Base-by-base conservation (phyloP, 2,113 vertebrate genomes). In the Larimichthys polyactis region DNA sequence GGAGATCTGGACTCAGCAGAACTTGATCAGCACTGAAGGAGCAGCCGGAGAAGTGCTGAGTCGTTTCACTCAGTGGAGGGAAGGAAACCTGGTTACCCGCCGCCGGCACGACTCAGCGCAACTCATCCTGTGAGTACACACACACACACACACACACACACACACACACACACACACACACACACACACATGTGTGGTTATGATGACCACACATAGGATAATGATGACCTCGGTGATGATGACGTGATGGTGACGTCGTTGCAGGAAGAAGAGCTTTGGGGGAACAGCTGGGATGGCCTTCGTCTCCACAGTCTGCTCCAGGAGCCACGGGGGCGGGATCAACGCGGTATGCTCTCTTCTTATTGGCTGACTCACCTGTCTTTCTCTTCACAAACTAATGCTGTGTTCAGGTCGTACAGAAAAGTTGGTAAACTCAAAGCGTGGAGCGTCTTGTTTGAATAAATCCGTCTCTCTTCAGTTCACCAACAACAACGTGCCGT, bases 201-300 rank as follows among this genome's bases (percentile, higher is more conserved):
- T n/a, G n/a, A n/a, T n/a, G n/a, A n/a, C n/a, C n/a, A n/a, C n/a
- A n/a, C n/a, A n/a, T n/a, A 24, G 24, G 32, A 24, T 11, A 59
- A 29, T 32, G 77, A 65, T 19, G 82, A 32, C 32, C 32, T 36
- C 32, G 44, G 6, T 24, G 54, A 3, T 67, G 59, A 36, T 69
- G 57, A 40, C 54, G 54, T 48, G 48, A 27, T 51, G 81, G 12
- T 63, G 71, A 1, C 62, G 14, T 71, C 0, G 62, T 83, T 90
- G 65, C 19, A 99, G 98, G 93, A 99, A 94, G 92, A 97, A 96
- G 91, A 86, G 91, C 5, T 99, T 99, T 64, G 98, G 97, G 24
- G 95, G 90, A 22, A 99, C 97, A n/a, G 98, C 97, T 0, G 98
- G 98, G 29, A 99, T 99, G 98, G 98, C 98, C 5, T 99, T 96